Percentiles rank a stretch among this genome's conserved stretches.
phyloP scores from a whole-genome alignment of 2,113 vertebrate genomes.

The Nipponia nippon region DNA sequence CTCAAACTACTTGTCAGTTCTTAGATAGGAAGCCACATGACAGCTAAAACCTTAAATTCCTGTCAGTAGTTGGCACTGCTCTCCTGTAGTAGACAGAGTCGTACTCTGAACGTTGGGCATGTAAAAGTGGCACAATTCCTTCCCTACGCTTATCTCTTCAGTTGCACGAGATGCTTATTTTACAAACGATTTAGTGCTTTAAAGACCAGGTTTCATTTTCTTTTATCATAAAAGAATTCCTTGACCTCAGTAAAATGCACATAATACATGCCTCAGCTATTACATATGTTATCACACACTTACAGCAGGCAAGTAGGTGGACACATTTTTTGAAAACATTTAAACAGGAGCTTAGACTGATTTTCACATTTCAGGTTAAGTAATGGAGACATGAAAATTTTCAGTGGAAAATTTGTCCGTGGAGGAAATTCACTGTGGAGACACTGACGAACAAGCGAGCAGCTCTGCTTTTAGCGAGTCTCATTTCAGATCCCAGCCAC shows the following conservation, averaged over 20 bases:
- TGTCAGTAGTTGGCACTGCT: not conserved
- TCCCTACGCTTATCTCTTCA: not conserved
- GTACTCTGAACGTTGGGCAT: not conserved
- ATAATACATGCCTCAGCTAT: not conserved
- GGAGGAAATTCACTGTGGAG: not conserved
- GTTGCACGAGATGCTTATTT: not conserved
- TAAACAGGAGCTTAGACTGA: not conserved
- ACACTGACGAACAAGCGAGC: accelerated
- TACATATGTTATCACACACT: not conserved
- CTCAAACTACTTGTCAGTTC: not conserved
- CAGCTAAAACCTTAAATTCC: not conserved
- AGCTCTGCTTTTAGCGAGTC: not conserved
- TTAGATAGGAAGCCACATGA: not conserved
- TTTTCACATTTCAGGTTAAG: not conserved
- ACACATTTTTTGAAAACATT: not conserved
- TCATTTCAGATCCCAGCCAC: not conserved
- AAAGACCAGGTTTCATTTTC: not conserved
- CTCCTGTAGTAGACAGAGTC: not conserved
- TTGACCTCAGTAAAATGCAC: not conserved
- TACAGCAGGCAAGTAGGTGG: not conserved
- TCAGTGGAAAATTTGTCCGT: not conserved
- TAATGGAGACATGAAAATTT: not conserved
- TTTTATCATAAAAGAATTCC: not conserved
- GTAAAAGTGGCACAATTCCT: not conserved
- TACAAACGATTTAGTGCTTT: not conserved